Percentiles rank a stretch among this genome's conserved stretches.
These are phyloP conservation scores for Crossaster papposus DNA, from an alignment of 53 echinoderm and acorn worm genomes.

Conservation along the genomic window DNA sequence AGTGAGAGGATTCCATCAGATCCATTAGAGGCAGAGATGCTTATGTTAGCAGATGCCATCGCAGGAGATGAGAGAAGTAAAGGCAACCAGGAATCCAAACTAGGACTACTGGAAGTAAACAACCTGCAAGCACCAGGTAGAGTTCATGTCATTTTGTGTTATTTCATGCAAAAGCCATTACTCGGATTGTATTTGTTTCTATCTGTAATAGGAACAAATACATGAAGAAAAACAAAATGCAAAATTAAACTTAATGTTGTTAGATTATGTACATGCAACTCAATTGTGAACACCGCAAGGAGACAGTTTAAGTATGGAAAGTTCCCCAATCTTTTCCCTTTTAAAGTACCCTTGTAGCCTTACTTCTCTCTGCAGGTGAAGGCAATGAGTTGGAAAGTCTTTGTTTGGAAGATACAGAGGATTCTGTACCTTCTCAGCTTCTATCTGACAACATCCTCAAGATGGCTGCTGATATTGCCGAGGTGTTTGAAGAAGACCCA, in stretches of 20 bases:
- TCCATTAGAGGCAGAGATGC: constrained; percentile 91
- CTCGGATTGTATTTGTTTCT: no score
- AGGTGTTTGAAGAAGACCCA: constrained; percentile 58
- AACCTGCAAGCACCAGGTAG: background rate
- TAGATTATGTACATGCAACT: no score
- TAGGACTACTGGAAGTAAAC: background rate
- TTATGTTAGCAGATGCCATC: constrained; percentile 92
- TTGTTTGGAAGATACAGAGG: constrained; percentile 51
- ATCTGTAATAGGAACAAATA: no score
- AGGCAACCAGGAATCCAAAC: background rate
- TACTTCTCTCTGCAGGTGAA: constrained; percentile 13
- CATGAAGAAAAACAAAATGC: no score
- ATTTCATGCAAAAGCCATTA: no score
- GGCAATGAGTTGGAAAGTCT: constrained; percentile 45
- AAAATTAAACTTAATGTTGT: no score
- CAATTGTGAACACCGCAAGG: no score
- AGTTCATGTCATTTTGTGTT: no score
- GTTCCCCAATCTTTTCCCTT: background rate
- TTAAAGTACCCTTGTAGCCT: background rate
- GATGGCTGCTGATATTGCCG: constrained; percentile 69
- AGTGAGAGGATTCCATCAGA: constrained; percentile 79
- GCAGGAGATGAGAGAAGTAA: constrained; percentile 67
- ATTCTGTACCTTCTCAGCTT: constrained; percentile 54
- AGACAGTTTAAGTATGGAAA: no score
- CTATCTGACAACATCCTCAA: constrained; percentile 59